Conservation (phyloP, 1,140 invertebrate genomes). For the Heterodera schachtii region DNA sequence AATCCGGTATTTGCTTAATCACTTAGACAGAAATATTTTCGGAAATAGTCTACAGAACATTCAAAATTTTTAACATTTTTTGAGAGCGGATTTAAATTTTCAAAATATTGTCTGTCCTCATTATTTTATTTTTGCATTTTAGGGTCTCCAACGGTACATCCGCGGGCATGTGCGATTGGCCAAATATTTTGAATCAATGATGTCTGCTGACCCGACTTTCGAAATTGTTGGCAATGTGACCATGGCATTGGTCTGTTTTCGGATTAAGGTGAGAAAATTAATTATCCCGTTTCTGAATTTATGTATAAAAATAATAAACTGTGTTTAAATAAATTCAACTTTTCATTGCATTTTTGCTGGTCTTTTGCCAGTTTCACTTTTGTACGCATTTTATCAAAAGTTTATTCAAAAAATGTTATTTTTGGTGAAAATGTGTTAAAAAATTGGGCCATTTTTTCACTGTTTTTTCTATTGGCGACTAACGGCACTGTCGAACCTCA, state of each 20-base stretch:
- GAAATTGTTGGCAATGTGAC: slow-evolving; percentile 92
- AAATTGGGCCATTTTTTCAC: too few relatives aligned
- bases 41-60: background rate
- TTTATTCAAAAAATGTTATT: too few relatives aligned
- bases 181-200: slow-evolving; percentile 84
- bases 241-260: slow-evolving; percentile 88
- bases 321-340: too few relatives aligned
- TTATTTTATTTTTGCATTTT: too few relatives aligned
- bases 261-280: slow-evolving; percentile 70
- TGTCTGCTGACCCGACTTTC: slow-evolving; percentile 83
- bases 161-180: slow-evolving; percentile 85
- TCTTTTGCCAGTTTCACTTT: too few relatives aligned
- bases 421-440: too few relatives aligned
- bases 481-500: too few relatives aligned
- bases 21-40: background rate
- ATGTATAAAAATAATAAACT: slow-evolving; percentile 69
- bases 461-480: too few relatives aligned
- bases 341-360: too few relatives aligned
- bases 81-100: too few relatives aligned
- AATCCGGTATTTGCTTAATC: too few relatives aligned
- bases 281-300: background rate
- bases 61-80: background rate
- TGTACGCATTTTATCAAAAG: too few relatives aligned
- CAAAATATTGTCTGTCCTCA: background rate
- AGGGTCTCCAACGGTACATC: slow-evolving; percentile 86